Conservation (phyloP, 2,888 invertebrate genomes). For the Rhagophthalmus giganteus region DNA sequence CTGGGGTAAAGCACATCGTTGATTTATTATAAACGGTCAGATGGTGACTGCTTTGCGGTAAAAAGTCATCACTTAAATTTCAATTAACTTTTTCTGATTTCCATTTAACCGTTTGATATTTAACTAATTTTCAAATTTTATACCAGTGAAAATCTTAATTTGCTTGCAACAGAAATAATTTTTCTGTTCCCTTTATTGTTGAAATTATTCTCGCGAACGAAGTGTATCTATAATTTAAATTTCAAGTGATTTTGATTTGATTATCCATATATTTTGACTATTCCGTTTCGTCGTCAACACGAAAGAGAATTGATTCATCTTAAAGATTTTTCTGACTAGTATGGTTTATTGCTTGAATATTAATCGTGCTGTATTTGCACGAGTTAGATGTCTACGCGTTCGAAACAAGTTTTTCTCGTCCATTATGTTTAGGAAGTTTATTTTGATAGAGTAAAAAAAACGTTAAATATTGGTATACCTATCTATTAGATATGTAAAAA, state of each 20-base stretch:
- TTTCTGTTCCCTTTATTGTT: too few species aligned
- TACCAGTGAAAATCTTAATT: too few species aligned
- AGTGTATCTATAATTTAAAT: background rate
- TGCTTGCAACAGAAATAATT: too few species aligned
- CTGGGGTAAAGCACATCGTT: constrained; percentile 37
- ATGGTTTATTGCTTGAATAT: constrained; percentile 41
- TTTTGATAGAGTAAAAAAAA: too few species aligned
- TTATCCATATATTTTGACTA: too few species aligned
- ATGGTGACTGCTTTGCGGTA: constrained; percentile 41
- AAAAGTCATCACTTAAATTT: constrained; percentile 42
- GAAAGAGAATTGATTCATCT: constrained; percentile 49
- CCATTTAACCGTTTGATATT: constrained; percentile 20
- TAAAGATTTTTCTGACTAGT: constrained; percentile 34
- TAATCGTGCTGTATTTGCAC: constrained; percentile 35
- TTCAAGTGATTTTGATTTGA: background rate
- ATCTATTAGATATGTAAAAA: too few species aligned
- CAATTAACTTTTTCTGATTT: constrained; percentile 40
- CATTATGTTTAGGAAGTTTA: constrained; percentile 34
- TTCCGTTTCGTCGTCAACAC: too few species aligned
- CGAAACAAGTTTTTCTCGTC: constrained; percentile 34
- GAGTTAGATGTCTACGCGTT: constrained; percentile 39
- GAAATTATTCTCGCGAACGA: too few species aligned
- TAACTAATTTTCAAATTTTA: constrained; percentile 18
- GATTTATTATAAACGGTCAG: constrained; percentile 53
- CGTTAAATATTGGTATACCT: too few species aligned